Base-by-base conservation (phyloP, 2,113 vertebrate species). In the Rhizomys pruinosus region DNA sequence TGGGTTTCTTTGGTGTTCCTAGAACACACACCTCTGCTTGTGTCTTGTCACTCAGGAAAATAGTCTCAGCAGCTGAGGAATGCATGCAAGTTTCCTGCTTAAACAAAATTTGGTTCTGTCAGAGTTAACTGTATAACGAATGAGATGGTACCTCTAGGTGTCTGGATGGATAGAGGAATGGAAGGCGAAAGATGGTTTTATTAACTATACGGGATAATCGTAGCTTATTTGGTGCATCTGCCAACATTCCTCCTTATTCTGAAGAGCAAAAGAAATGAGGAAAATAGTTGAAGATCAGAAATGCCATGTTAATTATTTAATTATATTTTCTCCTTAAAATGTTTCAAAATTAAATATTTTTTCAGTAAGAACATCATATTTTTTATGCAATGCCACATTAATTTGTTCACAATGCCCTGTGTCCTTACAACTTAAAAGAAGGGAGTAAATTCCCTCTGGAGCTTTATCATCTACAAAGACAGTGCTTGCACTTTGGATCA, bases 21-120 rank as follows among this genome's bases (percentile, higher is more conserved):
- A 6, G 11, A 57, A 5, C 47, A 85, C 0, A 16, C 20, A 15
- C 34, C 5, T 0, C 3, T 1, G 1, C 32, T 25, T 44, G 0
- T 32, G 5, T 23, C 4, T 4, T 44, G 25, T 4, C 34, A 8
- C 4, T 16, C 0, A 0, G 19, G 0, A 0, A 12, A 3, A 47
- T 16, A 34, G 66, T 66, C 23, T 59, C n/a, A 34, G 34, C 29
- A n/a, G 7, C 34, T 34, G 32, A 25, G 71, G 42, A 71, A 63
- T 16, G 7, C 44, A 19, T 15, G 13, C 22, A 0, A 12, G 8
- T 15, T 63, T 42, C 19, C n/a, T 39, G 23, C 34, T 84, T 47
- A 39, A 64, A 4, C 11, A 32, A 32, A 84, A 6, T 6, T 17
- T 47, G 20, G 3, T 32, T 76, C 37, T 66, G 34, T 57, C 10